These are phyloP conservation scores for Chaetops frenatus DNA, from an alignment of 2,113 vertebrate species.

Conservation along the genomic window DNA sequence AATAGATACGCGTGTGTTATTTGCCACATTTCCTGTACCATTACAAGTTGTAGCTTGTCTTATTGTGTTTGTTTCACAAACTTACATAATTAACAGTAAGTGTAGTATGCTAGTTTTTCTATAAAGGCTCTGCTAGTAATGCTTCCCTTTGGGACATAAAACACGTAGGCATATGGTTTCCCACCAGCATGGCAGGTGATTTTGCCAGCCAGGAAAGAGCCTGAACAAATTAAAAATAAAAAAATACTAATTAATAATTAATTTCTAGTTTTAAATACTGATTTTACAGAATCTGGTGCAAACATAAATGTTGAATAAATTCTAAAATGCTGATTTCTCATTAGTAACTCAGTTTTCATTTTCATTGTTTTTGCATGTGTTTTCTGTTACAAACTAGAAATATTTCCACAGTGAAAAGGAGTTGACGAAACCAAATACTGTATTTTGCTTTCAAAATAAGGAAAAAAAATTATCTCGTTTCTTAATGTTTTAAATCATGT, in stretches of 20 bases:
- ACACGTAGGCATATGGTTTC: background rate
- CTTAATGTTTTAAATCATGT: no score
- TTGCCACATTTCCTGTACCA: accelerated
- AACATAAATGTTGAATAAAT: no score
- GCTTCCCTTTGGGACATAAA: background rate
- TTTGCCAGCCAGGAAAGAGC: background rate
- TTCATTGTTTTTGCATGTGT: no score
- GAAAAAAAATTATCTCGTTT: no score
- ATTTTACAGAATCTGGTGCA: background rate
- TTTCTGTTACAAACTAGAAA: no score
- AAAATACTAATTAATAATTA: background rate
- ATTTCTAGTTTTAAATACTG: background rate
- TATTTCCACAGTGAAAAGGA: no score
- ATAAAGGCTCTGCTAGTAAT: background rate
- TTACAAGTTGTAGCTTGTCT: background rate
- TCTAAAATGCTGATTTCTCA: no score
- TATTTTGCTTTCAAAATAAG: no score
- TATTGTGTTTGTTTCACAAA: background rate
- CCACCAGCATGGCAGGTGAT: background rate
- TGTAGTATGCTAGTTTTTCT: background rate
- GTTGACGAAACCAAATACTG: no score
- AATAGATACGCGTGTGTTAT: accelerated
- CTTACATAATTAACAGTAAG: background rate
- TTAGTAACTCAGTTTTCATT: no score
- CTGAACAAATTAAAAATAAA: background rate